Conservation (phyloP, 2,113 vertebrate species). For the Lophochroa leadbeateri region DNA sequence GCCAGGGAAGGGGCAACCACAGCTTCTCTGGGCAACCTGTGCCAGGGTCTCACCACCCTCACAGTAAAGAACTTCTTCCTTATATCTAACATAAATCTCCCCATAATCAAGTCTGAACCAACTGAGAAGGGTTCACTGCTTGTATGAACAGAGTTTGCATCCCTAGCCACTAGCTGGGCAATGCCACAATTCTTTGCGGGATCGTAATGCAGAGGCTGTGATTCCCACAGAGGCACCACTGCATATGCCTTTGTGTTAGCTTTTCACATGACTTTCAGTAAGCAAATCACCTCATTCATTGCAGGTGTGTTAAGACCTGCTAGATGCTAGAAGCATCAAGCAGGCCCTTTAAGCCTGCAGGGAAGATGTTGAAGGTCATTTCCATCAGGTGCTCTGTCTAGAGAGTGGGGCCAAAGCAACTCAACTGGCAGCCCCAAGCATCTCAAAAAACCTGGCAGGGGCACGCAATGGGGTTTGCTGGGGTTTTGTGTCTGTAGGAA, state of each 20-base stretch:
- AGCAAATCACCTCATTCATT: not conserved
- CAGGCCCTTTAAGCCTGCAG: not conserved
- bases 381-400: not conserved
- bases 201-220: not conserved
- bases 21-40: not conserved
- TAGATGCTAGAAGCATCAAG: not conserved
- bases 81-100: not conserved
- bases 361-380: not conserved
- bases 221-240: not conserved
- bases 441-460: not conserved
- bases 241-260: not conserved
- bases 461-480: rapidly evolving
- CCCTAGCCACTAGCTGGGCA: not conserved
- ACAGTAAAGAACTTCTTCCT: not conserved
- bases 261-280: not conserved
- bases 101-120: not conserved
- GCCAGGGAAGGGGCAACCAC: not conserved
- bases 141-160: not conserved
- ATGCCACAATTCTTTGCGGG: not conserved
- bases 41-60: not conserved
- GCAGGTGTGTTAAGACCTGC: not conserved
- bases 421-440: not conserved
- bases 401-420: not conserved
- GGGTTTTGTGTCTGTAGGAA: not conserved
- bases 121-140: not conserved